Percentiles rank a stretch among this genome's conserved stretches.
These are phyloP conservation scores for Strongylocentrotus purpuratus DNA, from an alignment of 35 echinoderm and acorn worm species.

Conservation along the genomic window DNA sequence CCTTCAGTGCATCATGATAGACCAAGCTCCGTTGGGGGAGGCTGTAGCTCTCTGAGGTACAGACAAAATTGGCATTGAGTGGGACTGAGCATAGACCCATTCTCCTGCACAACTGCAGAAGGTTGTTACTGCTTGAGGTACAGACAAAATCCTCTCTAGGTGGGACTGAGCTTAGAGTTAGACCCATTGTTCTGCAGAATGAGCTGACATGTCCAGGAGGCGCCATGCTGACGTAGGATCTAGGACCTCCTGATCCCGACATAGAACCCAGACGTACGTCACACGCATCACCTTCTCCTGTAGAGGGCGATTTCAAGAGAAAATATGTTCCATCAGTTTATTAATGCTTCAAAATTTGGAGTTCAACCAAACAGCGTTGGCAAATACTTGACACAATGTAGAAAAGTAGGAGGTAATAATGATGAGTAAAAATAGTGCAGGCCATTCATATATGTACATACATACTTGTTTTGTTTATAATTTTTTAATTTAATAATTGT, in stretches of 20 bases:
- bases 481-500: too few species aligned
- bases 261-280: conserved; percentile 95
- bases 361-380: too few species aligned
- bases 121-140: background rate
- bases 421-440: too few species aligned
- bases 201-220: conserved; percentile 87
- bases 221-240: conserved; percentile 94
- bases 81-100: background rate
- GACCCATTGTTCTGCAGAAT: conserved; percentile 90
- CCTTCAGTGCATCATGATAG: background rate
- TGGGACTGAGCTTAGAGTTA: conserved; percentile 31
- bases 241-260: conserved; percentile 83
- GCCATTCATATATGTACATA: too few species aligned
- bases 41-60: background rate
- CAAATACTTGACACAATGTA: too few species aligned
- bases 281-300: conserved; percentile 97
- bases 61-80: background rate
- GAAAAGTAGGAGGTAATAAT: too few species aligned
- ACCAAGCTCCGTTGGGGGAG: background rate
- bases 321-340: background rate
- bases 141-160: background rate
- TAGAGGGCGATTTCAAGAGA: conserved; percentile 19
- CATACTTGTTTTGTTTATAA: too few species aligned
- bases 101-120: background rate
- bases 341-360: too few species aligned